phyloP scores from a whole-genome alignment of 2,888 invertebrate genomes.

The Spilarctia lutea region DNA sequence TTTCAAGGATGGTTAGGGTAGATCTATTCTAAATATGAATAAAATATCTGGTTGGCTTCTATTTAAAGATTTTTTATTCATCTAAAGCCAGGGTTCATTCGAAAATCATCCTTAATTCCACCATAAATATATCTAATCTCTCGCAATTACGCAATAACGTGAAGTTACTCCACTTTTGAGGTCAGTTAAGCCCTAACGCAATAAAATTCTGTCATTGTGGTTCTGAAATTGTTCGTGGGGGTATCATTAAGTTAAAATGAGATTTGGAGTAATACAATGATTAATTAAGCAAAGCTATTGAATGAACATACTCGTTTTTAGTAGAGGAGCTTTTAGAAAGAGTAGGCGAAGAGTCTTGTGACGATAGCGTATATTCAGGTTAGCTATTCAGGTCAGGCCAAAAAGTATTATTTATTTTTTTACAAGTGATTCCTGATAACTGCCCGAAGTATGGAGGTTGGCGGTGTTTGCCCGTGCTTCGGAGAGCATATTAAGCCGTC shows the following conservation, averaged over 20 bases:
- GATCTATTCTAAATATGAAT: not conserved
- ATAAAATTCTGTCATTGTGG: constrained; percentile 7
- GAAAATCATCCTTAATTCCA: not conserved
- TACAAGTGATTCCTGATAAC: too few relatives aligned
- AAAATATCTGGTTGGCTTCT: not conserved
- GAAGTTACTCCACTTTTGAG: not conserved
- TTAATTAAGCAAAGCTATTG: not conserved
- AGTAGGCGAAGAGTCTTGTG: too few relatives aligned
- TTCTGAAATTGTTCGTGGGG: constrained; percentile 1
- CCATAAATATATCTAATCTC: not conserved
- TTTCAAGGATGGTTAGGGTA: too few relatives aligned
- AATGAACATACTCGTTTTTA: not conserved
- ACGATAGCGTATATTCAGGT: too few relatives aligned
- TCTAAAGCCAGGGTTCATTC: not conserved
- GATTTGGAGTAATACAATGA: not conserved
- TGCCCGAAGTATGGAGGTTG: too few relatives aligned
- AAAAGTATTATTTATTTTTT: too few relatives aligned
- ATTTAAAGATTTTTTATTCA: not conserved
- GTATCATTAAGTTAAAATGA: not conserved
- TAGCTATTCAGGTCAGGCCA: too few relatives aligned
- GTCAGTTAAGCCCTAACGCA: constrained; percentile 3
- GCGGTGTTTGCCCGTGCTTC: too few relatives aligned
- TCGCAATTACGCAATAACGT: constrained; percentile 6
- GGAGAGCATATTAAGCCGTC: too few relatives aligned
- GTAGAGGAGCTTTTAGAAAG: too few relatives aligned